A percentile compares a stretch with the other conserved stretches of the same genome.
Conservation (phyloP, 1,140 invertebrate species). For the Psilanteris sp. region DNA sequence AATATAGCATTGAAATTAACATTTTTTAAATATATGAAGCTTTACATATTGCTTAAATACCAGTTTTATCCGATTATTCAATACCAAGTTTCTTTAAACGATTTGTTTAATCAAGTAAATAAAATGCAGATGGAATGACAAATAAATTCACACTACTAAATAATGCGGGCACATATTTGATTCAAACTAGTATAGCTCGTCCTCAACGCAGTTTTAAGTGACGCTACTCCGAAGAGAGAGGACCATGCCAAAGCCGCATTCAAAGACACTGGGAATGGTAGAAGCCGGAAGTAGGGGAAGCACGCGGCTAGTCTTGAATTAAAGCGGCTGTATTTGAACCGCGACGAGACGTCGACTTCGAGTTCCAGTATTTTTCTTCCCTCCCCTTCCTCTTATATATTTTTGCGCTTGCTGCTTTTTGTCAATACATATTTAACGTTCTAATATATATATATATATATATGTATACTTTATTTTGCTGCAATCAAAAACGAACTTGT, state of each 20-base stretch:
- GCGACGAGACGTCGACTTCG: slow-evolving; percentile 11
- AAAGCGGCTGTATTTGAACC: slow-evolving; percentile 43
- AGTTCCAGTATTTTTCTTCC: slow-evolving; percentile 5
- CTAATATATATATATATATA: slow-evolving; percentile 49
- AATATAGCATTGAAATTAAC: too few species aligned
- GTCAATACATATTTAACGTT: slow-evolving; percentile 11
- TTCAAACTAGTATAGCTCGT: slow-evolving; percentile 59
- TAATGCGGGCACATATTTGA: slow-evolving; percentile 25
- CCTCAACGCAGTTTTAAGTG: slow-evolving; percentile 65
- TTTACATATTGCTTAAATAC: too few species aligned
- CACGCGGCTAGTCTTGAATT: slow-evolving; percentile 43
- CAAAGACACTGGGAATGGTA: slow-evolving; percentile 19
- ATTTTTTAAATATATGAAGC: too few species aligned
- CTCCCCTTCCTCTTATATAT: not conserved
- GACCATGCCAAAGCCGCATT: slow-evolving; percentile 36
- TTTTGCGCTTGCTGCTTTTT: slow-evolving; percentile 15
- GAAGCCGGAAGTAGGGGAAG: slow-evolving; percentile 28
- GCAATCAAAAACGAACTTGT: slow-evolving; percentile 23
- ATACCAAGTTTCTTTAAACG: too few species aligned
- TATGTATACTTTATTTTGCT: slow-evolving; percentile 44
- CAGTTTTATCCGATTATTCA: too few species aligned
- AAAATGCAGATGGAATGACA: too few species aligned
- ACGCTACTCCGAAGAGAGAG: slow-evolving; percentile 51
- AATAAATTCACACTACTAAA: not conserved
- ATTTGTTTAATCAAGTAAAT: too few species aligned